Conservation (phyloP, 1,140 invertebrate species). For the Drosophila jambulina region DNA sequence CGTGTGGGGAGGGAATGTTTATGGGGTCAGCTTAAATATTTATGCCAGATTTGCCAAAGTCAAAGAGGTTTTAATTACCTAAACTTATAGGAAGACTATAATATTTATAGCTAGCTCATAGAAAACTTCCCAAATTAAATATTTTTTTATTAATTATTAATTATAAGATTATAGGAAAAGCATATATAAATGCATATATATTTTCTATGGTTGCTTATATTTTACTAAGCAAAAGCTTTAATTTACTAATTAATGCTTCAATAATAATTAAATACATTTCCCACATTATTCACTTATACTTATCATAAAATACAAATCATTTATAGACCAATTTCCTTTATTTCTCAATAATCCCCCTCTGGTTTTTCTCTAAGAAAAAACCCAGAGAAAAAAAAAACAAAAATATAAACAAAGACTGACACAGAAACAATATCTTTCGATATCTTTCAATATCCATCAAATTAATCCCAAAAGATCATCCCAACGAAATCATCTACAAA, state of each 20-base stretch:
- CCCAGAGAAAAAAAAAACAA: background rate
- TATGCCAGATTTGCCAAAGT: conserved; percentile 1
- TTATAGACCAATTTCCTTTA: background rate
- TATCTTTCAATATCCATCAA: background rate
- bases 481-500: background rate
- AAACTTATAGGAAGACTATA: too few relatives aligned
- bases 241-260: too few relatives aligned
- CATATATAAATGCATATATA: too few relatives aligned
- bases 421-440: background rate
- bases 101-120: background rate
- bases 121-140: too few relatives aligned
- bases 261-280: too few relatives aligned
- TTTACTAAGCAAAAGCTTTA: too few relatives aligned
- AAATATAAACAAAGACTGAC: conserved; percentile 1
- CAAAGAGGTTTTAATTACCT: background rate
- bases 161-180: too few relatives aligned
- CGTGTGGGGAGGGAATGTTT: background rate
- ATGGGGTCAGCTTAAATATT: background rate
- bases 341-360: background rate
- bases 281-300: too few relatives aligned
- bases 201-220: too few relatives aligned
- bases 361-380: background rate
- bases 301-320: too few relatives aligned
- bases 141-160: too few relatives aligned
- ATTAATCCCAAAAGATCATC: background rate